Base-by-base conservation (phyloP, 53 echinoderm and acorn worm species). In the Holothuria leucospilota region DNA sequence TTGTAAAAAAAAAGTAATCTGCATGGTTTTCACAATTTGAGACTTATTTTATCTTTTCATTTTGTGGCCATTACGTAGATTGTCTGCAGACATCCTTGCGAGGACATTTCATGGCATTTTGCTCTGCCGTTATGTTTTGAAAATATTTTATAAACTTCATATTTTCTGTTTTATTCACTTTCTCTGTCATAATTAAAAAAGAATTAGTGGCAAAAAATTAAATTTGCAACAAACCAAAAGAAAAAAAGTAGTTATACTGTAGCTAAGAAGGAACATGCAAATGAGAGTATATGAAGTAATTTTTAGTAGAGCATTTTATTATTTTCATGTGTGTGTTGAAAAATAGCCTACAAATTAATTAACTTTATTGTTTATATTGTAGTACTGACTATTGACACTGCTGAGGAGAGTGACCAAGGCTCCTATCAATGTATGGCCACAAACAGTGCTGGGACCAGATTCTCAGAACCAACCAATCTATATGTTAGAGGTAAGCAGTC, bases 401-500 rank as follows among this genome's bases (percentile, higher is more conserved):
- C 95, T 1, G 75, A 88, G 53, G 51, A 86, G 68, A 51, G 88
- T 15, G 98, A 95, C 62, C 85, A 92, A 77, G 98, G 93, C 14
- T 71, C 70, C 62, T 98, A 98, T 56, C 86, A 93, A 41, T 98
- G 95, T 78, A 88, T 91, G 16, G 98, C 95, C 1, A 88, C 86
- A 67, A 98, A 98, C 69, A 49, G 90, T 10, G 92, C 93, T 16
- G 98, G 95, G 29, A 93, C 93, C 21, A 59, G 90, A 53, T 95
- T 89, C 82, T 98, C 98, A 23, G 80, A 59, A 18, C 56, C 84
- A 52, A 86, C 82, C 10, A 88, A 68, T 69, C 63, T 97, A 14
- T 98, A 93, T 78, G 94, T 98, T 42, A 95, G 95, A 93, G 98
- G 98, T 95, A 89, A 86, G 88, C 49, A 46, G 0, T 46, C 46